Evolutionary conservation across 1,140 invertebrate species (phyloP).

Genomic region (Marisa cornuarietis): DNA sequence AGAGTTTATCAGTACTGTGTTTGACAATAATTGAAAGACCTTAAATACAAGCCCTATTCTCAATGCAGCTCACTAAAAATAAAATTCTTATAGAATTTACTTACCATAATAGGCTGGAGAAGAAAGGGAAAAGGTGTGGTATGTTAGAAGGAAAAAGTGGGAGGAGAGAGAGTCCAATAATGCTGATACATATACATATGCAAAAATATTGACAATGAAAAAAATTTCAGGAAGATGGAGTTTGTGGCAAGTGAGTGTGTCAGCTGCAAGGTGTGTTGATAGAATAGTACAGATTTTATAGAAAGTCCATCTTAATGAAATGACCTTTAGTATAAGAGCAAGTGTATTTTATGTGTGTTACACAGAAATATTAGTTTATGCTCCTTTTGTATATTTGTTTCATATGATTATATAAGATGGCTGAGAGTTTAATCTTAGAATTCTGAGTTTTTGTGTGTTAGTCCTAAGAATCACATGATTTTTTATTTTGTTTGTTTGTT

Average conservation of each 20-base stretch:
- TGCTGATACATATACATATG: conserved; percentile 3
- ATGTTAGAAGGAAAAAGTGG: not conserved
- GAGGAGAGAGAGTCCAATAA: not conserved
- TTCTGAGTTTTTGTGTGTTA: too few relatives aligned
- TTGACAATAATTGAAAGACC: too few relatives aligned
- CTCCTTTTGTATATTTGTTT: too few relatives aligned
- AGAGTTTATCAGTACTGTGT: too few relatives aligned
- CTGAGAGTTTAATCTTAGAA: too few relatives aligned
- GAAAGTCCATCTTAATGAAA: not conserved
- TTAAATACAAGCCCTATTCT: too few relatives aligned
- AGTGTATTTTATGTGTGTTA: not conserved
- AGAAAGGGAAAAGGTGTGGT: not conserved
- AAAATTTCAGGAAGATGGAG: not conserved
- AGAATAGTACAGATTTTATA: not conserved
- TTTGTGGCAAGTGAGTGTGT: not conserved
- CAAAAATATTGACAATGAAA: not conserved
- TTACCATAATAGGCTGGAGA: not conserved
- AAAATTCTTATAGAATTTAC: too few relatives aligned
- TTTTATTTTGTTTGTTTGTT: too few relatives aligned
- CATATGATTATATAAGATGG: too few relatives aligned
- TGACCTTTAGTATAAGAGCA: not conserved
- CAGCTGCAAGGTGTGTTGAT: not conserved
- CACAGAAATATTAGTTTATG: too few relatives aligned
- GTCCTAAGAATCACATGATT: too few relatives aligned
- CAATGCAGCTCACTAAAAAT: too few relatives aligned